Evolutionary conservation across 23 tunicate genomes (phyloP).

Genomic region (Phallusia fumigata): DNA sequence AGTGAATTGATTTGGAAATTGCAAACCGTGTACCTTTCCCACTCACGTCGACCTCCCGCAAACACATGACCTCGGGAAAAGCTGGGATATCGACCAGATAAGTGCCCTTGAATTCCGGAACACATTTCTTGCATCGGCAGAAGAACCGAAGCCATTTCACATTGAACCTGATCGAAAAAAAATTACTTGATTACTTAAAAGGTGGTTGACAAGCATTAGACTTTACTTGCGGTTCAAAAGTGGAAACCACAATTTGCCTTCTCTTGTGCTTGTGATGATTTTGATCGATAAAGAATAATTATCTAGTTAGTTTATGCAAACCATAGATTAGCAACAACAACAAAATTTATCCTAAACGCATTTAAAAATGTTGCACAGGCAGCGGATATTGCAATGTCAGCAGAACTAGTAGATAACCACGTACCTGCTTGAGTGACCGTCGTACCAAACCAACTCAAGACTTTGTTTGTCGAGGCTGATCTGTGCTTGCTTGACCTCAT

Average conservation of each 20-base stretch:
- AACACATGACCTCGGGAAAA: background rate
- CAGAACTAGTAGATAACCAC: too few relatives aligned
- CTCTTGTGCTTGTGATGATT: too few relatives aligned
- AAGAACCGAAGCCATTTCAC: background rate
- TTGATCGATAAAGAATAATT: too few relatives aligned
- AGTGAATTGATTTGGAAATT: background rate
- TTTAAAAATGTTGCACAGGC: too few relatives aligned
- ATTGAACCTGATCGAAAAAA: background rate
- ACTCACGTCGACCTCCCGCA: background rate
- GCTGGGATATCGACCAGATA: constrained; percentile 4
- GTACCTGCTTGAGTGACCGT: background rate
- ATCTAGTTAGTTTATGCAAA: too few relatives aligned
- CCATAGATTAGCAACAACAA: too few relatives aligned
- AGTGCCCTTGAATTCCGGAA: background rate
- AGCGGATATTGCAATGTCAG: too few relatives aligned
- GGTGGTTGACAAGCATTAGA: too few relatives aligned
- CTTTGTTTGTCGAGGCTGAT: background rate
- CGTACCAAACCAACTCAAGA: background rate
- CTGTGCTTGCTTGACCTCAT: background rate
- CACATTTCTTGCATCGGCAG: background rate
- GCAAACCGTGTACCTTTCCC: background rate
- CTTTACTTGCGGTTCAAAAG: too few relatives aligned
- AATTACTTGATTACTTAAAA: too few relatives aligned
- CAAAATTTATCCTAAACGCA: too few relatives aligned
- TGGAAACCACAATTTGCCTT: too few relatives aligned